Evolutionary conservation across 64 coral and sea anemone genomes (phyloP).

Genomic region (Trachythela sp.): DNA sequence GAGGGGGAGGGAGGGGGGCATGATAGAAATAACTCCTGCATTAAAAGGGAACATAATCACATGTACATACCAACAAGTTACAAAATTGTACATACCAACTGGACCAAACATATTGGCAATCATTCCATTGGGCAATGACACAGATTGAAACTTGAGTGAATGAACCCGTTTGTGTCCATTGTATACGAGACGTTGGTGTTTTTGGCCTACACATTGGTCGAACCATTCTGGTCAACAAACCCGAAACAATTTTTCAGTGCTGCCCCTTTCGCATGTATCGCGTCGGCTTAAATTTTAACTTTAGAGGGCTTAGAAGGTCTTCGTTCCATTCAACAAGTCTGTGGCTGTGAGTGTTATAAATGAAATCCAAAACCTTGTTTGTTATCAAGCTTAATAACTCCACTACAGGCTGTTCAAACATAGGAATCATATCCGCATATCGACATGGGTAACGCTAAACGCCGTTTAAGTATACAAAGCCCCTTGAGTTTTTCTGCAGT

Average conservation of each 20-base stretch:
- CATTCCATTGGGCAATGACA: conserved; percentile 45
- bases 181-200: conserved; percentile 5
- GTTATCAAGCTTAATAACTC: conserved; percentile 27
- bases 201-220: conserved; percentile 19
- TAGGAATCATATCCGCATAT: too few species aligned
- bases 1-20: too few species aligned
- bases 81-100: conserved; percentile 33
- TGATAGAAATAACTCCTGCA: too few species aligned
- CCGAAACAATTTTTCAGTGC: conserved; percentile 37
- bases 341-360: conserved; percentile 25
- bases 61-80: too few species aligned
- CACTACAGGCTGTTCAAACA: conserved; percentile 6
- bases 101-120: conserved; percentile 51
- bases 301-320: too few species aligned
- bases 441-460: too few species aligned
- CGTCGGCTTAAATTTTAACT: conserved; percentile 26
- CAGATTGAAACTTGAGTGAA: conserved; percentile 28
- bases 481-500: too few species aligned
- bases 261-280: conserved; percentile 29
- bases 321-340: conserved; percentile 33
- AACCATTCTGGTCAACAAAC: conserved; percentile 35
- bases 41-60: too few species aligned
- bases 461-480: too few species aligned
- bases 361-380: conserved; percentile 41
- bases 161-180: too few species aligned